A percentile compares a stretch with the other conserved stretches of the same genome.
These are phyloP conservation scores for Antheraea pernyi DNA, from an alignment of 1,140 invertebrate genomes.

Conservation along the genomic window DNA sequence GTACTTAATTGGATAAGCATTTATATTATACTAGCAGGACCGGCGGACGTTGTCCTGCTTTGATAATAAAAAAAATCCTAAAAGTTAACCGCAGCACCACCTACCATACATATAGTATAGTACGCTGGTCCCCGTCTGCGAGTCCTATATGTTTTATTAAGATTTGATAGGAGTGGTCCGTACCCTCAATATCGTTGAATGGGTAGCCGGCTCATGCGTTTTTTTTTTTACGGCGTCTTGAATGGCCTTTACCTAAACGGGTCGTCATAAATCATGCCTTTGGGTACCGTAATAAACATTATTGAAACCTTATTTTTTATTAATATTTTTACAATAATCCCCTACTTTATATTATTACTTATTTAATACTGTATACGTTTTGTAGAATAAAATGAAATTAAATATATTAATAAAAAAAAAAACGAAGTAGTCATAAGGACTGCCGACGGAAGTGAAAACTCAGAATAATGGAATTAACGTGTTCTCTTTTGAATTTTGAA, in stretches of 20 bases:
- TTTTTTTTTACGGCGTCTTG: slow-evolving; percentile 37
- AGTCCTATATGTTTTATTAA: slow-evolving; percentile 3
- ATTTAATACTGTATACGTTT: too few species aligned
- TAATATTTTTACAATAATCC: background rate
- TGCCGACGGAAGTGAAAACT: too few species aligned
- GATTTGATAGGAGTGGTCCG: background rate
- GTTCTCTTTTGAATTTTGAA: too few species aligned
- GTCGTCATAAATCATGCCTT: slow-evolving; percentile 40
- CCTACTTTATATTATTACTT: background rate
- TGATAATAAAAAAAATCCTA: too few species aligned
- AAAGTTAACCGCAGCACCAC: too few species aligned
- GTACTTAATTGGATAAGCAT: too few species aligned
- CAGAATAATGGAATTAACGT: too few species aligned
- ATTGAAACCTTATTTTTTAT: background rate
- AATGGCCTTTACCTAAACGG: slow-evolving; percentile 37
- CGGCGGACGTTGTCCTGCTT: too few species aligned
- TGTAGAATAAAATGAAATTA: too few species aligned
- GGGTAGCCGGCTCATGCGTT: slow-evolving; percentile 24
- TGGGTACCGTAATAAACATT: slow-evolving; percentile 6
- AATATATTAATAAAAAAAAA: too few species aligned
- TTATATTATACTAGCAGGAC: too few species aligned
- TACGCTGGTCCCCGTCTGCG: background rate
- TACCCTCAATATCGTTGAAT: slow-evolving; percentile 34
- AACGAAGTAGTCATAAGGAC: too few species aligned
- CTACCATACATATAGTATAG: background rate